phyloP scores from a whole-genome alignment of 1,140 invertebrate genomes.

The Monochamus saltuarius region DNA sequence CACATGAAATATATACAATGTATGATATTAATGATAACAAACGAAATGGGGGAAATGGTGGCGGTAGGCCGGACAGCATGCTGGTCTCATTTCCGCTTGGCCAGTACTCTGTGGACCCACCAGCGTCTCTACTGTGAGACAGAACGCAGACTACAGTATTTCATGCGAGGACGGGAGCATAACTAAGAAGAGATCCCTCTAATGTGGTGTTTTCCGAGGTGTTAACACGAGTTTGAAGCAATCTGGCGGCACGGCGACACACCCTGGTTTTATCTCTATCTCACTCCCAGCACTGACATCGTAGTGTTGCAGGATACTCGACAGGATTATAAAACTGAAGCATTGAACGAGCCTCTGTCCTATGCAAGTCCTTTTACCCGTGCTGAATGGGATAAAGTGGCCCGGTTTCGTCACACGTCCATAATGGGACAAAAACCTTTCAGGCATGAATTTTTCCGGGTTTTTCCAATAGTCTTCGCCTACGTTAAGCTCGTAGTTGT shows the following conservation, averaged over 20 bases:
- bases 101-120: not conserved
- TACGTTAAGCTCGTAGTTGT: conserved; percentile 84
- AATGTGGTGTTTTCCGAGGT: conserved; percentile 40
- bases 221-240: conserved; percentile 64
- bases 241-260: conserved; percentile 67
- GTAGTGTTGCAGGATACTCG: conserved; percentile 73
- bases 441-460: conserved; percentile 70
- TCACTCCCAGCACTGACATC: conserved; percentile 62
- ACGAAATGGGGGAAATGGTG: conserved; percentile 35
- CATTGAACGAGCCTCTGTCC: conserved; percentile 82
- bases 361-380: conserved; percentile 83
- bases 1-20: conserved; percentile 45
- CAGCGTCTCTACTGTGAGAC: no score
- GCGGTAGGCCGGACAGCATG: conserved; percentile 31
- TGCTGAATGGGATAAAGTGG: conserved; percentile 85
- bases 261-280: conserved; percentile 62
- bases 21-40: conserved; percentile 38
- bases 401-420: conserved; percentile 56
- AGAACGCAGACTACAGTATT: no score
- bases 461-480: conserved; percentile 72
- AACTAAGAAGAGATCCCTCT: no score
- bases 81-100: conserved; percentile 4
- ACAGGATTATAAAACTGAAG: conserved; percentile 71
- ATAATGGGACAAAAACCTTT: conserved; percentile 66
- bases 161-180: no score